Evolutionary conservation across 2,888 invertebrate genomes (phyloP), one percentile per base, ranked within the genome.

Genomic region (Ectemnius lituratus): DNA sequence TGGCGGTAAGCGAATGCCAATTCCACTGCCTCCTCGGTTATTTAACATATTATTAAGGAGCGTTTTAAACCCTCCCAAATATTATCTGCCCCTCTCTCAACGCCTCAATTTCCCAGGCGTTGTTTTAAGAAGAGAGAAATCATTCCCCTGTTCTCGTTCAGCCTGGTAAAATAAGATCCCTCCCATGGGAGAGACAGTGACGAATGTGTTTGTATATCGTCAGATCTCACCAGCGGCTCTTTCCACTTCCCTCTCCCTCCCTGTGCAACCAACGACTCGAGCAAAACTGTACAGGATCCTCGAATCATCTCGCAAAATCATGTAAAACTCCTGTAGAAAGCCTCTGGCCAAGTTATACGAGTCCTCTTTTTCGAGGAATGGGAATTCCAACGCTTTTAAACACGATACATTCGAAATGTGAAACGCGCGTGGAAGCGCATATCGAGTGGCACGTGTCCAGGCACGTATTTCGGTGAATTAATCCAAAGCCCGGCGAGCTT

Each of bases 191-290:
- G 52, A n/a, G 81, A 75, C 75, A 79, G 76, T 80, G 82, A 75
- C 78, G 81, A 81, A 84, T 80, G 79, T 84, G 76, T 86, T 85
- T 84, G 83, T 83, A 79, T 80, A 82, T 81, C 81, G 73, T 75
- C 74, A 75, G 61, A 6, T 20, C 16, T 57, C 37, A 23, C 23
- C 23, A 3, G 3, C 3, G 23, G 23, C 2, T 3, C 2, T 23
- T 23, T 23, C 23, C 23, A 23, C 2, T 20, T n/a, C n/a, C n/a
- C n/a, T n/a, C n/a, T n/a, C n/a, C n/a, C 20, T 20, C 20, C 20
- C 20, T 20, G 20, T 20, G 27, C 52, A 62, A 61, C 20, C 20
- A 1, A 20, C 20, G 37, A 49, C 4, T 49, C 16, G 16, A n/a
- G 2, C 49, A 4, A 4, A 49, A 13, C 16, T 20, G 49, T 5